Evolutionary conservation across 2,888 invertebrate species (phyloP).

Genomic region (Drosophila bunnanda): DNA sequence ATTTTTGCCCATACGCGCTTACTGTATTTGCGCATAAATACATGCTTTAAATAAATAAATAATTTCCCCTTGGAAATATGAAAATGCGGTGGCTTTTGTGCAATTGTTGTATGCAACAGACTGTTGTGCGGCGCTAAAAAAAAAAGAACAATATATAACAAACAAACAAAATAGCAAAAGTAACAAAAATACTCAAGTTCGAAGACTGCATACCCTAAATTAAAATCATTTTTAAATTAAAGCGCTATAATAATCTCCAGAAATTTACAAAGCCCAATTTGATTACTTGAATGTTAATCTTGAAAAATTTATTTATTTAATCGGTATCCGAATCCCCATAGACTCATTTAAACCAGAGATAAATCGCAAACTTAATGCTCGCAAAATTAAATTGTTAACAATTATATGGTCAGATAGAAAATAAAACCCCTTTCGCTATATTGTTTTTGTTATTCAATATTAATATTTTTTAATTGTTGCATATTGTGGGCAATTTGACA

Average conservation of each 20-base stretch:
- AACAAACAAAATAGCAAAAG: conserved; percentile 15
- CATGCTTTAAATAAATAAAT: conserved; percentile 46
- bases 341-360: not conserved
- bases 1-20: conserved; percentile 17
- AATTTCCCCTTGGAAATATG: conserved; percentile 34
- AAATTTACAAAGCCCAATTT: fast-evolving
- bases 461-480: conserved; percentile 38
- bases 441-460: conserved; percentile 19
- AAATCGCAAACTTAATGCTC: conserved; percentile 2
- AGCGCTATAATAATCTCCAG: not conserved
- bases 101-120: conserved; percentile 16
- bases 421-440: not conserved
- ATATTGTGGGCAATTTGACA: conserved; percentile 53
- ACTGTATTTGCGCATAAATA: conserved; percentile 30
- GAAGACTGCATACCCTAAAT: not conserved
- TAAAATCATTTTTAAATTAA: not conserved
- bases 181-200: not conserved
- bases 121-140: conserved; percentile 8
- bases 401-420: conserved; percentile 22
- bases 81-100: conserved; percentile 17
- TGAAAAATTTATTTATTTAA: not conserved
- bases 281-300: not conserved
- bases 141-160: conserved; percentile 26
- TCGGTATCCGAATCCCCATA: not conserved
- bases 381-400: conserved; percentile 45